phyloP scores from a whole-genome alignment of 2,797 vertebrate genomes.

The Cossypha dichroa region DNA sequence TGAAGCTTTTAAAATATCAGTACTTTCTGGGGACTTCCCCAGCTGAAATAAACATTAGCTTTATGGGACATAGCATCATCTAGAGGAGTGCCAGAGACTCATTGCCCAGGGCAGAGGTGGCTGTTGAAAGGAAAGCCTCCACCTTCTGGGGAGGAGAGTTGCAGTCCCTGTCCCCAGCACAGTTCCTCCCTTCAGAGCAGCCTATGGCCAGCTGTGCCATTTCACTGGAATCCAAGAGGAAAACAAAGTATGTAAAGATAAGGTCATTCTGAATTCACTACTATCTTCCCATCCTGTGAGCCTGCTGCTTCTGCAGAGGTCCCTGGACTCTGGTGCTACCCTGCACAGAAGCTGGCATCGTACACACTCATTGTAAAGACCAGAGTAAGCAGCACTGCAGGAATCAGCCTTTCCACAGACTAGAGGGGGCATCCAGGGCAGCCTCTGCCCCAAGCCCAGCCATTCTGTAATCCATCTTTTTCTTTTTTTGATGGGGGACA shows the following conservation, averaged over 20 bases:
- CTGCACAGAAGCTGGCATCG: fast-evolving
- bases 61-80: neutral
- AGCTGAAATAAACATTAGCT: neutral
- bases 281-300: neutral
- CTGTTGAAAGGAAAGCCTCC: neutral
- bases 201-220: neutral
- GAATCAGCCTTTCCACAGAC: fast-evolving
- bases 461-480: neutral
- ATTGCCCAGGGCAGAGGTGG: neutral
- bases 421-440: neutral
- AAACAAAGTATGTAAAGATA: neutral
- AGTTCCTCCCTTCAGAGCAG: neutral
- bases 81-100: neutral
- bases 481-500: fast-evolving
- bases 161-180: neutral
- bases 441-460: neutral
- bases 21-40: neutral
- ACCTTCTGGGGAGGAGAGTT: neutral
- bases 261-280: neutral
- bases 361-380: neutral
- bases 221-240: neutral
- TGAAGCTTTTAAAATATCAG: neutral
- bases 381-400: neutral
- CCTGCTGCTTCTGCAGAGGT: neutral
- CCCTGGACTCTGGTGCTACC: neutral